Base-by-base conservation (phyloP, 2,113 vertebrate genomes). In the Ibidorhyncha struthersii region DNA sequence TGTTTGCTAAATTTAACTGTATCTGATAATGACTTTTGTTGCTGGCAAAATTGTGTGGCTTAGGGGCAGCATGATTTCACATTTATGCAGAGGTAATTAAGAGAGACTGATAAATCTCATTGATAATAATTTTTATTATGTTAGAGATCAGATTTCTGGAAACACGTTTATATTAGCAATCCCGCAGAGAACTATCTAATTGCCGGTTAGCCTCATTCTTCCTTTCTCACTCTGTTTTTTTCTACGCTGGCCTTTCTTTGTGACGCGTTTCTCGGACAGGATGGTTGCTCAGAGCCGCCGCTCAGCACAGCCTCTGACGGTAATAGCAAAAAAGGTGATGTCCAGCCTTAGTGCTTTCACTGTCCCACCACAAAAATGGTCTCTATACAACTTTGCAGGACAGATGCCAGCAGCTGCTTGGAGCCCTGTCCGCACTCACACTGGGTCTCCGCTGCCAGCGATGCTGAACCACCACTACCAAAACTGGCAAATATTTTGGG, bases 391-490 rank as follows among this genome's bases (percentile, higher is more conserved):
- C n/a, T 10, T 25, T 41, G 19, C 9, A 58, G 50, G 14, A n/a
- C 7, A 67, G 40, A 34, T 4, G 30, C 7, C 36, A 47, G 38
- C 20, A 66, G 59, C 38, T 4, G 17, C 25, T 66, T 9, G 5
- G 36, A 81, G 17, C 34, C 47, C 52, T 16, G 21, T 17, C 36
- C 16, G 10, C 6, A 6, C 15, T 29, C 38, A 49, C 3, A 2
- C 25, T 6, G 9, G 23, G 22, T 47, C 22, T 71, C 41, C 1
- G 6, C 18, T 30, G 19, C 49, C 53, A 43, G 71, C 0, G 0
- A 32, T 20, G 55, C 8, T 41, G 29, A 83, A 41, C n/a, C 21
- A 55, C 12, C 50, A 6, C 10, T 1, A 4, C 34, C 22, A 38
- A 49, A 61, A 87, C 14, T 3, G 11, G 45, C n/a, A 71, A 56